A percentile compares a stretch with the other conserved stretches of the same genome.
Evolutionary conservation across 2,888 invertebrate genomes (phyloP).

Genomic region (Aphodius granarius): DNA sequence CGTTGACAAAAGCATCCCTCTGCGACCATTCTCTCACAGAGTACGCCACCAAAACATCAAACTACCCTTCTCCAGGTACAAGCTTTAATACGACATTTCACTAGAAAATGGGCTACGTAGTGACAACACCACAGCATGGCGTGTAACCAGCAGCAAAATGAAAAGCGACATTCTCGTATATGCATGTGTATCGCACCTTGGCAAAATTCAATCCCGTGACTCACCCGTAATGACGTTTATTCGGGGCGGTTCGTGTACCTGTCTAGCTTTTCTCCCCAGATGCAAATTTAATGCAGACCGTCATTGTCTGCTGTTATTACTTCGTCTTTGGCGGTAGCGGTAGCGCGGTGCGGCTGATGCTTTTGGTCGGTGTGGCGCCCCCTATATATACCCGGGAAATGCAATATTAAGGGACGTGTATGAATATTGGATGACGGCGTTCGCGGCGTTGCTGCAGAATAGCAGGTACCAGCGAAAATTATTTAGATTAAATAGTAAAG

Average conservation of each 20-base stretch:
- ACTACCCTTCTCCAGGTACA: background rate
- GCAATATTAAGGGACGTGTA: slow-evolving; percentile 11
- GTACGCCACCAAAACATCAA: background rate
- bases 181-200: background rate
- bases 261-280: slow-evolving; percentile 3
- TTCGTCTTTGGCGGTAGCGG: background rate
- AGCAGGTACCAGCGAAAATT: background rate
- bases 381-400: background rate
- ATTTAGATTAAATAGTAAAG: slow-evolving; percentile 5
- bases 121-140: background rate
- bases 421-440: slow-evolving; percentile 10
- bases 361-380: slow-evolving; percentile 3
- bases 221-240: slow-evolving; percentile 4
- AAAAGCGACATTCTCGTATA: background rate
- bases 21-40: background rate
- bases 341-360: too few species aligned
- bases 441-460: background rate
- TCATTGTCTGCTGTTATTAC: background rate
- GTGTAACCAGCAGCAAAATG: background rate
- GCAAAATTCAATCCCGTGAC: slow-evolving; percentile 8
- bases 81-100: background rate
- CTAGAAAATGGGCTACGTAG: background rate
- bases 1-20: background rate
- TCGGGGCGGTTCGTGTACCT: background rate
- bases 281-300: slow-evolving; percentile 11